These are phyloP conservation scores for Phoeniculus purpureus DNA, from an alignment of 2,797 vertebrate species.

Conservation along the genomic window DNA sequence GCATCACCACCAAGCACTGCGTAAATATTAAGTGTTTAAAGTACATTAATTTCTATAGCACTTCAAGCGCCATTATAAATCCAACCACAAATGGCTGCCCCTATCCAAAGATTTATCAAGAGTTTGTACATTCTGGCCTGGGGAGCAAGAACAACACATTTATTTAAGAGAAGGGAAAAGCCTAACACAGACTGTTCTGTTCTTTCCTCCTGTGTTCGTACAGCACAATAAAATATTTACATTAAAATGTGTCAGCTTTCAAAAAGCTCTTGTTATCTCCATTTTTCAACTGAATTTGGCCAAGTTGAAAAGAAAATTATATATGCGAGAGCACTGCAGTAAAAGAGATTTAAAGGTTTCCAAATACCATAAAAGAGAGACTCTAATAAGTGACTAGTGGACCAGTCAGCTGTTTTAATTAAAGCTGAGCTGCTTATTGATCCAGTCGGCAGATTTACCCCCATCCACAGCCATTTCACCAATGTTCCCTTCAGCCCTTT, in stretches of 20 bases:
- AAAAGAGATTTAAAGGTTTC: conserved; percentile 38
- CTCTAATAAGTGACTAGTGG: neutral
- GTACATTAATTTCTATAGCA: neutral
- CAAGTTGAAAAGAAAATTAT: neutral
- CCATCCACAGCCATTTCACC: neutral
- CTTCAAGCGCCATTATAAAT: neutral
- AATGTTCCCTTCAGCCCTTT: neutral
- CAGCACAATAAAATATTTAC: neutral
- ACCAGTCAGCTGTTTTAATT: conserved; percentile 43
- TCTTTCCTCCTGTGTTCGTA: neutral
- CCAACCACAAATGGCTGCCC: neutral
- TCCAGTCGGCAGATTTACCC: neutral
- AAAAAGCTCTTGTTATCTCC: neutral
- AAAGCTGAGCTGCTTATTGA: conserved; percentile 41
- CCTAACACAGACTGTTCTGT: neutral
- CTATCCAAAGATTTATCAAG: neutral
- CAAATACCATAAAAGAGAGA: neutral
- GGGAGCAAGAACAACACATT: neutral
- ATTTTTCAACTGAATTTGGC: neutral
- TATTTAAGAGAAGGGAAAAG: neutral
- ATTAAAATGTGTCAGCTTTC: neutral
- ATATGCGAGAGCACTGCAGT: neutral
- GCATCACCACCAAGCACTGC: neutral
- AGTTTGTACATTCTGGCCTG: neutral
- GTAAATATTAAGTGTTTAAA: neutral